phyloP scores from a whole-genome alignment of 2,888 invertebrate genomes.

The Drosophila barbarae region DNA sequence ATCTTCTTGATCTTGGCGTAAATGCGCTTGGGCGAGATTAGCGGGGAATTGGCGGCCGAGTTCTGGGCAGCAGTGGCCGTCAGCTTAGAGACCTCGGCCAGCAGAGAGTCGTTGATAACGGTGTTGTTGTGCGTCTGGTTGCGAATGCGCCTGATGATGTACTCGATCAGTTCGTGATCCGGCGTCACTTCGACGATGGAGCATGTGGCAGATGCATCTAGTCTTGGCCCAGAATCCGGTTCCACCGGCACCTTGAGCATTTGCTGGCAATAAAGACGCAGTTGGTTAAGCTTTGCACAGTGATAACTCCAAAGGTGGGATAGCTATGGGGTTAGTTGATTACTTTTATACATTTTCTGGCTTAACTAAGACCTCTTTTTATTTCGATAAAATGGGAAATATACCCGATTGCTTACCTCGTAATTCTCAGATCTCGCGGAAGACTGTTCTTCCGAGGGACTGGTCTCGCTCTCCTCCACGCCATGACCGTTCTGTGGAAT shows the following conservation, averaged over 20 bases:
- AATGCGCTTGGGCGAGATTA: constrained; percentile 78
- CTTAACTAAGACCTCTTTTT: no score
- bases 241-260: constrained; percentile 38
- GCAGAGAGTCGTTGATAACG: constrained; percentile 74
- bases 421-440: constrained; percentile 35
- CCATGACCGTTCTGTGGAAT: constrained; percentile 4
- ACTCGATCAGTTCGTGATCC: constrained; percentile 77
- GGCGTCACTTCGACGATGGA: constrained; percentile 54
- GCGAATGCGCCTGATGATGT: constrained; percentile 77
- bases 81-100: constrained; percentile 77
- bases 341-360: constrained; percentile 1
- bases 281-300: constrained; percentile 7
- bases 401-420: constrained; percentile 51
- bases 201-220: background rate
- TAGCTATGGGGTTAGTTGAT: constrained; percentile 5
- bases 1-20: constrained; percentile 76
- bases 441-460: constrained; percentile 10
- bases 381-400: background rate
- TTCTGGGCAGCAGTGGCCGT: constrained; percentile 77
- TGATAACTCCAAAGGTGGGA: constrained; percentile 1
- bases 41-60: constrained; percentile 58
- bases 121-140: constrained; percentile 76
- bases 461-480: constrained; percentile 9
- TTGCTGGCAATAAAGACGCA: constrained; percentile 46
- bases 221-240: background rate